phyloP scores from a whole-genome alignment of 1,140 invertebrate genomes.

The Lamellibrachia luymesi region DNA sequence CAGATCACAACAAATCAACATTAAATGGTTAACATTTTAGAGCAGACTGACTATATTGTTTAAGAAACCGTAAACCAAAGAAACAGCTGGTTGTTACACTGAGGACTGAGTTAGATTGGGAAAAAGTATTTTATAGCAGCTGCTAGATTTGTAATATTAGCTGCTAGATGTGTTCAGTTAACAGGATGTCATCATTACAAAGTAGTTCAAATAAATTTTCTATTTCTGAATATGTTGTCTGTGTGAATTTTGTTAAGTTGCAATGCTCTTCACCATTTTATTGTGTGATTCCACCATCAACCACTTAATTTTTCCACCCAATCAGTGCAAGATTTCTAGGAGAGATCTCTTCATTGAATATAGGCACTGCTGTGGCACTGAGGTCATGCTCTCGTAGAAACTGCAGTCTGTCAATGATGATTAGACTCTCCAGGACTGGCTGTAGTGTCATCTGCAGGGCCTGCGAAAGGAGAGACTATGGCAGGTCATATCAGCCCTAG shows the following conservation, averaged over 20 bases:
- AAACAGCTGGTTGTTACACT: not conserved
- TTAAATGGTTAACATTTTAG: not conserved
- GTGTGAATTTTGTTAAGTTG: not conserved
- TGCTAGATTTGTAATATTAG: not conserved
- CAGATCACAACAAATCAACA: not conserved
- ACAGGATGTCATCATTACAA: not conserved
- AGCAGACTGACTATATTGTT: not conserved
- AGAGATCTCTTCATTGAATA: constrained; percentile 44
- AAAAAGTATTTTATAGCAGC: not conserved
- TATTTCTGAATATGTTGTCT: not conserved
- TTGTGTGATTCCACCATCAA: not conserved
- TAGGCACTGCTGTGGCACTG: constrained; percentile 31
- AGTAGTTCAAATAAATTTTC: not conserved
- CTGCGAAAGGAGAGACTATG: not conserved
- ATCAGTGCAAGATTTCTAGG: constrained; percentile 43
- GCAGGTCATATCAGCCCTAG: no score
- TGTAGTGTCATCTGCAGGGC: constrained; percentile 58
- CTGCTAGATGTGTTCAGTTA: not conserved
- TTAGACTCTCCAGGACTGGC: constrained; percentile 48
- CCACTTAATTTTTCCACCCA: constrained; percentile 25
- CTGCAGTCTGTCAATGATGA: constrained; percentile 36
- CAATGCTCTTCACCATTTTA: not conserved
- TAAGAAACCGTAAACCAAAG: not conserved
- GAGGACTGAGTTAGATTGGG: not conserved
- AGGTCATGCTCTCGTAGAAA: constrained; percentile 38